Evolutionary conservation across 2,113 vertebrate species (phyloP), one percentile per base, ranked within the genome.

Genomic region (Myrmecobius fasciatus): DNA sequence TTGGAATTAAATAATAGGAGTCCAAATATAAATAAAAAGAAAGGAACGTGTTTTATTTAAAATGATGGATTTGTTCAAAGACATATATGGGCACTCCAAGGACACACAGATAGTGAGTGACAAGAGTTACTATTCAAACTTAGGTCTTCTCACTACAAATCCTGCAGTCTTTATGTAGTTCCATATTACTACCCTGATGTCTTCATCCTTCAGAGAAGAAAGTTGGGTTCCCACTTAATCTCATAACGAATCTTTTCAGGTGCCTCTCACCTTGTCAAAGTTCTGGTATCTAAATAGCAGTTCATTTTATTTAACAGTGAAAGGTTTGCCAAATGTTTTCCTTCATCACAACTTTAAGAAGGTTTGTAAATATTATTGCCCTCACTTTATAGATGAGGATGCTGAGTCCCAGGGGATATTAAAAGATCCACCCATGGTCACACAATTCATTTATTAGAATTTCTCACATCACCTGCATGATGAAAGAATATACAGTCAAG

Each of bases 171-270:
- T 56, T 56, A 56, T 56, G 54, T 56, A 26, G 8, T 12, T 8
- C 25, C 54, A 56, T 56, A 28, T 56, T 56, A 8, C 25, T 56
- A 26, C 28, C 12, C 31, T 67, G 60, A 31, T 67, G 17, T 26
- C 1, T 0, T 54, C 51, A n/a, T 36, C 26, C 14, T 31, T 31
- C 46, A 52, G 0, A 52, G 3, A 20, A 31, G 1, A 3, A 0
- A 22, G 25, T 3, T 36, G 0, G 48, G 67, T 83, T 75, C 46
- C 89, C 1, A 47, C 20, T 25, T 48, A 6, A 20, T 53, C 48
- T 93, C 91, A 53, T 46, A 47, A 90, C 24, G 5, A 48, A 53
- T 2, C 56, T 91, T 56, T 46, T 47, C n/a, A 43, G 17, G 8
- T 54, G 43, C 2, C 25, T 24, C 75, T 83, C 8, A 22, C 25